Base-by-base conservation (phyloP, 92 coral and sea anemone species). In the Phenganax subtilis region DNA sequence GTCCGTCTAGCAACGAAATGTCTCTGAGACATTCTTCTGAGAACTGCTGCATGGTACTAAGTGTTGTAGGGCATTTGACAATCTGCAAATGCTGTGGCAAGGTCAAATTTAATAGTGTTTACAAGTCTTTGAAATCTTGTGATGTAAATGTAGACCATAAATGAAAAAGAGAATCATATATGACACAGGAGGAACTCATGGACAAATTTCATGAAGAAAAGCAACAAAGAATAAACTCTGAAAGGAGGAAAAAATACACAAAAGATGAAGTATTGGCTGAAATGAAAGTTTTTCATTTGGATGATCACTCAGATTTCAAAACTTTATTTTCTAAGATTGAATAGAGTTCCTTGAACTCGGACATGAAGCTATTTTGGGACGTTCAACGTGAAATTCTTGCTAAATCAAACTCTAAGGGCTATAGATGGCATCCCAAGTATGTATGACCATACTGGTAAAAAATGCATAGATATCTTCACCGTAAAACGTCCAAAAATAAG, bases 131-230 rank as follows among this genome's bases (percentile, higher is more conserved):
- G 29, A 71, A 55, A 53, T 54, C 72, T n/a, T 9, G 25, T 10
- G 64, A 55, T 75, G 80, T 12, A 52, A 75, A 54, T 9, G 80
- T 47, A 54, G 28, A 54, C 63, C 62, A 75, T 12, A 47, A 55
- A 11, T 29, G 51, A 14, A 76, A 76, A 60, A 76, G 72, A 31
- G 86, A 82, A 72, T 72, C 81, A n/a, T 82, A 55, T 55, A 82
- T 82, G 86, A 82, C 69, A 25, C 15, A 31, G 58, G 69, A 60
- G 7, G 86, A 82, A 58, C 14, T 82, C 27, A 30, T n/a, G 9
- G 56, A 72, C n/a, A 82, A 72, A 54, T 58, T 83, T 1, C 54
- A 55, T n/a, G 57, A 59, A 73, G 86, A 83, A 83, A 72, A 64
- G 65, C 29, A 68, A 44, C 62, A 74, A 79, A 73, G 87, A 20